Base-by-base conservation (phyloP, 2,113 vertebrate species). In the Vidua chalybeata region DNA sequence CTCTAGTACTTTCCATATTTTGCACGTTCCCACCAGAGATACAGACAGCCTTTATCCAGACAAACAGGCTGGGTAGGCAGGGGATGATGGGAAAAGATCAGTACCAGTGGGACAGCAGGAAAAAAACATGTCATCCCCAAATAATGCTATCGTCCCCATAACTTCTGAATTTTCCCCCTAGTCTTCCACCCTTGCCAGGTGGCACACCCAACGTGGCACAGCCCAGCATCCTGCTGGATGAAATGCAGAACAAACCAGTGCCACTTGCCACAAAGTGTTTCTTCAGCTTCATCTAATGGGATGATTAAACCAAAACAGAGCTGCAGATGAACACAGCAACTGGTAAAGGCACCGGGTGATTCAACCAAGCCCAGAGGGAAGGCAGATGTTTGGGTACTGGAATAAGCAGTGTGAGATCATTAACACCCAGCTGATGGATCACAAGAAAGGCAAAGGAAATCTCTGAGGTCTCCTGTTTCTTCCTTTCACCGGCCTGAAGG, bases 381-480 rank as follows among this genome's bases (percentile, higher is more conserved):
- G 73, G 83, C 71, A 83, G 86, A 82, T 14, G 5, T 46, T 33
- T 66, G 74, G 49, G 90, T 56, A 37, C 78, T 71, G 79, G 72
- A 86, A 86, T 61, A 66, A 87, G 67, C 84, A 73, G 58, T 10
- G 23, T 66, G 84, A 93, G 85, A 58, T 84, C 72, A 88, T 84
- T 89, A 89, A 84, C 61, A 90, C 23, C 33, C 63, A 90, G 76
- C 39, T 84, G 79, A 74, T 12, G 80, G 83, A 81, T 75, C 45
- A 76, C 78, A 94, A 88, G 87, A 75, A 86, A 75, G 75, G 90
- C 73, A 90, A 19, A 93, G 88, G 82, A 89, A 88, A 74, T 89
- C 85, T 94, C 83, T 39, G 80, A 88, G 92, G 48, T 88, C 79
- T 78, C 88, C n/a, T 37, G 26, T 75, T 90, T 62, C 93, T 74